Percentiles rank a stretch among this genome's conserved stretches.
These are phyloP conservation scores for Gallirallus australis DNA, from an alignment of 2,797 vertebrate genomes.

Conservation along the genomic window DNA sequence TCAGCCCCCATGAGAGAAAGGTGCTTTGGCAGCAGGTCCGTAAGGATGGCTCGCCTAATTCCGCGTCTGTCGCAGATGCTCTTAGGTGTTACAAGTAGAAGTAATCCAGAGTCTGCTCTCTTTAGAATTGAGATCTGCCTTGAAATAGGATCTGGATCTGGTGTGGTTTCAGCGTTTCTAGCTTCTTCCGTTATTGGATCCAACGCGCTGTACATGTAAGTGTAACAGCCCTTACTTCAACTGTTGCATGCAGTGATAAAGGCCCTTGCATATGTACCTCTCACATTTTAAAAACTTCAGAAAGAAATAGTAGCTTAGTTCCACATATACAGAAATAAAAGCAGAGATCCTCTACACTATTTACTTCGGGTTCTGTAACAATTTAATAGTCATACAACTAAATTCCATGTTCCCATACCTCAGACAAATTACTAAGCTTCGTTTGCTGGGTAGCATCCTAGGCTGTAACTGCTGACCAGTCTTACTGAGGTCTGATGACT, in stretches of 20 bases:
- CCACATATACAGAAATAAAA: background rate
- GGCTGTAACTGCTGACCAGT: background rate
- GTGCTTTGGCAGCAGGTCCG: fast-evolving
- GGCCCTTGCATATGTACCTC: background rate
- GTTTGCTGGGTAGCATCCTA: background rate
- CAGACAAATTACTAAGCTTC: background rate
- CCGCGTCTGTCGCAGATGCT: background rate
- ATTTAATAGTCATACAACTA: background rate
- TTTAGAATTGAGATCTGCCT: slow-evolving; percentile 84
- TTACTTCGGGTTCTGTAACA: background rate
- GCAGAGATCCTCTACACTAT: background rate
- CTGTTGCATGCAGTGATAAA: background rate
- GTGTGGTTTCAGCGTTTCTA: slow-evolving; percentile 90
- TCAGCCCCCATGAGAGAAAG: background rate
- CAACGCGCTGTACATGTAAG: slow-evolving; percentile 88
- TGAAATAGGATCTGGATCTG: slow-evolving; percentile 94
- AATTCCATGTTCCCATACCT: background rate
- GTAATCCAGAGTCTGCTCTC: background rate
- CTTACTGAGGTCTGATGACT: background rate
- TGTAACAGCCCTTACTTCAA: background rate
- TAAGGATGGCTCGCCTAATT: fast-evolving
- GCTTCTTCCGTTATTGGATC: slow-evolving; percentile 89
- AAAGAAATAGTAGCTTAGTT: background rate
- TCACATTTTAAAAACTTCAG: background rate
- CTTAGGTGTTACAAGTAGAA: background rate